Evolutionary conservation across 2,797 vertebrate genomes (phyloP).

Genomic region (Lithobates sylvaticus): DNA sequence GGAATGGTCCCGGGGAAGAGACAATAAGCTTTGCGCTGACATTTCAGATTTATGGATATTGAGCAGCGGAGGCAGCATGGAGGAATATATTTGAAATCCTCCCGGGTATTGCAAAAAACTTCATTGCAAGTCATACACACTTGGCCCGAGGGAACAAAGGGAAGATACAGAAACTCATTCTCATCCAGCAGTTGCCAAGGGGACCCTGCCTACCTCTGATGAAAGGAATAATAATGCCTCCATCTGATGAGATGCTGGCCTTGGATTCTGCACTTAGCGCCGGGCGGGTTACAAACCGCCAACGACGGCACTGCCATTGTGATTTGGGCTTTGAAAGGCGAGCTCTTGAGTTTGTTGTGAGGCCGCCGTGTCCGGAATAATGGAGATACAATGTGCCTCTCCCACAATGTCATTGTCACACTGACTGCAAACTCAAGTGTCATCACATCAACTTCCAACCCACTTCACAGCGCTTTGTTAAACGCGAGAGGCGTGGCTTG

Average conservation of each 20-base stretch:
- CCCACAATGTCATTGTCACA: no score
- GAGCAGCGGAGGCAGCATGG: background rate
- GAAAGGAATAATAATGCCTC: background rate
- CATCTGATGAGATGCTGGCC: slow-evolving; percentile 7
- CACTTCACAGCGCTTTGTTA: no score
- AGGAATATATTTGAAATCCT: slow-evolving; percentile 24
- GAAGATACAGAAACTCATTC: background rate
- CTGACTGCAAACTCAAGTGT: no score
- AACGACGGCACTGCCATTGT: background rate
- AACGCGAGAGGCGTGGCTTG: no score
- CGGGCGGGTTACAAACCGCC: background rate
- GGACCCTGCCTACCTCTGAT: background rate
- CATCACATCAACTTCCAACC: no score
- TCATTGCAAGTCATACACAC: slow-evolving; percentile 9
- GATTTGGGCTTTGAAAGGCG: background rate
- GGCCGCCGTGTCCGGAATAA: no score
- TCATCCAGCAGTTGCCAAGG: background rate
- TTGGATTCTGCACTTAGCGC: background rate
- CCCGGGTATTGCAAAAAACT: background rate
- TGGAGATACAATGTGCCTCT: no score
- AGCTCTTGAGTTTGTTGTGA: no score
- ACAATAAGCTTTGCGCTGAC: slow-evolving; percentile 4
- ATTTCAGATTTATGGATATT: slow-evolving; percentile 30
- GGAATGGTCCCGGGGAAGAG: background rate
- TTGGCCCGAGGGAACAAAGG: slow-evolving; percentile 14